phyloP scores from a whole-genome alignment of 1,140 invertebrate genomes.

The Drosophila saltans region DNA sequence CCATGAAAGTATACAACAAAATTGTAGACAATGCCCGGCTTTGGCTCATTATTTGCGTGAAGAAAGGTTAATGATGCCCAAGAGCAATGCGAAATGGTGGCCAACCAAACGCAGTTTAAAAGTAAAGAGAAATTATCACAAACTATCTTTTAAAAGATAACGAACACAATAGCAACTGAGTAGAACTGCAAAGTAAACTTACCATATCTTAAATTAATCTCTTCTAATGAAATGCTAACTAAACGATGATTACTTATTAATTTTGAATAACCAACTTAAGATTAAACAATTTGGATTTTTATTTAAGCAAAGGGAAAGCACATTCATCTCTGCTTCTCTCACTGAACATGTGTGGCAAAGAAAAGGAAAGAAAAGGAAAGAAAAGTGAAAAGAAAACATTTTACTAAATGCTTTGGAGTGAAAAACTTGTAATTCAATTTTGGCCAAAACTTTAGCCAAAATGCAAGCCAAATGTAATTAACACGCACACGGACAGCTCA shows the following conservation, averaged over 20 bases:
- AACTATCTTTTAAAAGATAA: too few relatives aligned
- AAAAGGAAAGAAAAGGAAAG: conserved; percentile 20
- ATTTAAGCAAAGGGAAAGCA: background rate
- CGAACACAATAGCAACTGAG: too few relatives aligned
- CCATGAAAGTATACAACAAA: conserved; percentile 36
- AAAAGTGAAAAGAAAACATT: conserved; percentile 45
- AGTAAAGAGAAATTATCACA: too few relatives aligned
- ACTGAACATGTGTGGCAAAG: conserved; percentile 59
- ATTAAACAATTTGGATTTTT: conserved; percentile 26
- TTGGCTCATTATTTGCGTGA: conserved; percentile 49
- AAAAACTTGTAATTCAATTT: conserved; percentile 80
- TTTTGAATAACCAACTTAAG: too few relatives aligned
- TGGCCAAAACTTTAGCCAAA: conserved; percentile 63
- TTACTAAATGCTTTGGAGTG: conserved; percentile 65
- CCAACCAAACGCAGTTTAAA: background rate
- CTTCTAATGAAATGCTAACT: too few relatives aligned
- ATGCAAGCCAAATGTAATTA: conserved; percentile 77
- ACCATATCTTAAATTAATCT: too few relatives aligned
- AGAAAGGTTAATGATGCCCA: conserved; percentile 77
- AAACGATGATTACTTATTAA: too few relatives aligned
- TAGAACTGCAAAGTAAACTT: too few relatives aligned
- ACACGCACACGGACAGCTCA: conserved; percentile 58
- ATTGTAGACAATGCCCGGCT: conserved; percentile 50
- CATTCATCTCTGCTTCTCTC: conserved; percentile 18
- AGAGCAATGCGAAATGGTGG: conserved; percentile 24